Evolutionary conservation across 2,888 invertebrate species (phyloP).

Genomic region (Agrochola macilenta): DNA sequence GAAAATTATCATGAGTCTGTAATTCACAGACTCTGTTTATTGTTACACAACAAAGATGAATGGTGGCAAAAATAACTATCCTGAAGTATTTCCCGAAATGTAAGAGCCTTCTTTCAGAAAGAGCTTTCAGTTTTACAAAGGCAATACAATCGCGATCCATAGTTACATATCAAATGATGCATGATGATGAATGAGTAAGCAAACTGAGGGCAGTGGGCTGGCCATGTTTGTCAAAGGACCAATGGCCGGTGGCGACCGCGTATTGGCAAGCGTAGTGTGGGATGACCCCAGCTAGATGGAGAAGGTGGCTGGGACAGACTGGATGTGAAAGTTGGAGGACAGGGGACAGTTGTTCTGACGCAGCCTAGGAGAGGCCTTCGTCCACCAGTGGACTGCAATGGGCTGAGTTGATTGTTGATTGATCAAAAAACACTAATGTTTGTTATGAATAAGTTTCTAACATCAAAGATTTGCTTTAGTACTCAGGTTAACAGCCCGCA

Average conservation of each 20-base stretch:
- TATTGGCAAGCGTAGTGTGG: too few species aligned
- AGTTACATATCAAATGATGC: background rate
- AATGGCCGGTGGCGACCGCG: too few species aligned
- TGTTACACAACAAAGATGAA: background rate
- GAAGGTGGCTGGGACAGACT: too few species aligned
- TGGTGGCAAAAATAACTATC: background rate
- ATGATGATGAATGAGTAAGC: too few species aligned
- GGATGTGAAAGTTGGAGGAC: too few species aligned
- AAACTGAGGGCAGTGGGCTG: too few species aligned
- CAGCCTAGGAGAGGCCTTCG: too few species aligned
- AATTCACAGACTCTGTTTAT: background rate
- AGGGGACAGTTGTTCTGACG: too few species aligned
- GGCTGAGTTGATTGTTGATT: too few species aligned
- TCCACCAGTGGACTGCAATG: too few species aligned
- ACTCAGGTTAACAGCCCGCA: background rate
- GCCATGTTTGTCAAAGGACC: too few species aligned
- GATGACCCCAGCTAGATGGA: too few species aligned
- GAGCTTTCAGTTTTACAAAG: background rate
- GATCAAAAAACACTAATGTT: background rate
- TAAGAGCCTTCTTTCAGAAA: background rate
- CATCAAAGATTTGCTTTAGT: conserved; percentile 7
- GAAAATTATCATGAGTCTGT: background rate
- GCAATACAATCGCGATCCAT: background rate
- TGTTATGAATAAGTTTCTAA: background rate
- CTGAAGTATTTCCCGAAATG: background rate